A percentile compares a stretch with the other conserved stretches of the same genome.
phyloP scores from a whole-genome alignment of 2,888 invertebrate genomes.

The Epicampocera succincta region DNA sequence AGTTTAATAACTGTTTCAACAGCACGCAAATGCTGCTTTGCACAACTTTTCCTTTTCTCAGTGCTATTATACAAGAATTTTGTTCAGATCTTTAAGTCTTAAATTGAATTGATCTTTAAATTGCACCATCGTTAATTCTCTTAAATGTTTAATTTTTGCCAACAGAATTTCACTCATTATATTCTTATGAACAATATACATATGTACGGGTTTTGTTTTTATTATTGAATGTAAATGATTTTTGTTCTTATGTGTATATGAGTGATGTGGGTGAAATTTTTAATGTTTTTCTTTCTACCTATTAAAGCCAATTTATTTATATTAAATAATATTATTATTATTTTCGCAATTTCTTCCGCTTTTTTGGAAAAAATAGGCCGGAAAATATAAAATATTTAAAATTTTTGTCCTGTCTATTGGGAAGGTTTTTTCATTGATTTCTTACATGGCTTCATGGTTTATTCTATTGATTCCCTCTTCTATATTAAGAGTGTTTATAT shows the following conservation, averaged over 20 bases:
- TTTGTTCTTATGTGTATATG: constrained; percentile 5
- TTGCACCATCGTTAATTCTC: constrained; percentile 15
- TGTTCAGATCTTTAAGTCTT: background rate
- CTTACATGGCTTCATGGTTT: constrained; percentile 19
- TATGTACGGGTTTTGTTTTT: background rate
- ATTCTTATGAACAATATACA: background rate
- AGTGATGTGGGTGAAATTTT: background rate
- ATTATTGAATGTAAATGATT: too few relatives aligned
- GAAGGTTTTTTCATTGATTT: constrained; percentile 12
- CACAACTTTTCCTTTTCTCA: background rate
- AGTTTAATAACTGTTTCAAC: constrained; percentile 14
- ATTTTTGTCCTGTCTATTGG: constrained; percentile 14
- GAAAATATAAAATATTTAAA: constrained; percentile 51
- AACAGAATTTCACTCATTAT: too few relatives aligned
- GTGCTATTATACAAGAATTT: background rate
- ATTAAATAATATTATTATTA: constrained; percentile 32
- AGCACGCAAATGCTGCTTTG: constrained; percentile 43
- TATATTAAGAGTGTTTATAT: constrained; percentile 24
- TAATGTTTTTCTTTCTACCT: constrained; percentile 46
- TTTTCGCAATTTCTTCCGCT: constrained; percentile 24
- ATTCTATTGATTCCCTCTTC: constrained; percentile 30
- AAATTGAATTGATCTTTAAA: constrained; percentile 33
- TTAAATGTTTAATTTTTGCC: background rate
- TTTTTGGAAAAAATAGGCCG: constrained; percentile 34
- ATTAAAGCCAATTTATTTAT: constrained; percentile 63